Percentiles rank a stretch among this genome's conserved stretches.
Conservation (phyloP, 2,113 vertebrate species). For the Theristicus caerulescens region DNA sequence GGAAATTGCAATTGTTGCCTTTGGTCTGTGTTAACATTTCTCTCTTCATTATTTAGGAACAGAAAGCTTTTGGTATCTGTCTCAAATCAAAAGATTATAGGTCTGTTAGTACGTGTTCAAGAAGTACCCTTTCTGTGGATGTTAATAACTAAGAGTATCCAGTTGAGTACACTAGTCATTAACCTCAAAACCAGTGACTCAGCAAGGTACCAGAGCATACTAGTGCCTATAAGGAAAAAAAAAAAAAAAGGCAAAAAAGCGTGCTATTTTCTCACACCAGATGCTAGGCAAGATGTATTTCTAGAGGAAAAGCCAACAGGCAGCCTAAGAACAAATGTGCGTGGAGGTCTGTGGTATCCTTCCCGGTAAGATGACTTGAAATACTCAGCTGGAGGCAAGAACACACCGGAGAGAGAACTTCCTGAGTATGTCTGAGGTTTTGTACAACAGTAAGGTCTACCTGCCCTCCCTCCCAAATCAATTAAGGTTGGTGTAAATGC, state of each 20-base stretch:
- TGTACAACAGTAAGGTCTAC: not conserved
- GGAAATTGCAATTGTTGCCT: slow-evolving; percentile 8
- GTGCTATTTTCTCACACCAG: slow-evolving; percentile 16
- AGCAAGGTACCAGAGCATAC: not conserved
- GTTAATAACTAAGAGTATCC: not conserved
- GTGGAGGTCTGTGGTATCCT: not conserved
- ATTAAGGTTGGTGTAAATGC: not conserved
- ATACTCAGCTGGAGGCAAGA: not conserved
- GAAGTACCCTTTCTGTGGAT: not conserved
- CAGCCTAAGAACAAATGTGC: slow-evolving; percentile 11
- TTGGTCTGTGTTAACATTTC: slow-evolving; percentile 25
- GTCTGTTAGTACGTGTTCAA: not conserved
- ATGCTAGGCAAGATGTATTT: slow-evolving; percentile 43
- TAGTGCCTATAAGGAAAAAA: not conserved
- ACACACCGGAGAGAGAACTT: not conserved
- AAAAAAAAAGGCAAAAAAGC: not conserved
- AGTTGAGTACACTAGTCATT: not conserved
- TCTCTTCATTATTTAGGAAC: not conserved
- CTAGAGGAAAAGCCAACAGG: slow-evolving; percentile 31
- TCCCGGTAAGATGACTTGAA: not conserved
- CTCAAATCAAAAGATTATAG: slow-evolving; percentile 13
- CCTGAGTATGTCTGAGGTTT: not conserved
- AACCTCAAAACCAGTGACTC: slow-evolving; percentile 43
- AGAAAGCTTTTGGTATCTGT: slow-evolving; percentile 2
- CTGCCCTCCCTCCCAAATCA: not conserved